Percentiles rank a stretch among this genome's conserved stretches.
Conservation (phyloP, 2,888 invertebrate genomes). For the Bhutanitis thaidina region DNA sequence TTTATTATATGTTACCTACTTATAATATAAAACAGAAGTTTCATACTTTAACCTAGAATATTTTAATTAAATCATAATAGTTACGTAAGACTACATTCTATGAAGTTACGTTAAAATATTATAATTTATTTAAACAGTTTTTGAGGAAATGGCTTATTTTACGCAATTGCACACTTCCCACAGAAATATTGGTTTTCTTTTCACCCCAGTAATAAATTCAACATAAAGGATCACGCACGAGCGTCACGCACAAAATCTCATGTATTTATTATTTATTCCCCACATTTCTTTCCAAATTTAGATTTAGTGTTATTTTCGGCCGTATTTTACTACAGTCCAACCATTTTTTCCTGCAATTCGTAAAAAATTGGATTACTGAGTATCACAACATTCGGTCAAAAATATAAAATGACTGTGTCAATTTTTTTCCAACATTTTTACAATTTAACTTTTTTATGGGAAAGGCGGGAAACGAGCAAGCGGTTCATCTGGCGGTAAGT, state of each 20-base stretch:
- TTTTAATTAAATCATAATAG: too few species aligned
- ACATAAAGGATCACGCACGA: conserved; percentile 64
- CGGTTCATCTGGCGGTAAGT: too few species aligned
- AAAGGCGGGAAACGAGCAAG: too few species aligned
- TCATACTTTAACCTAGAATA: too few species aligned
- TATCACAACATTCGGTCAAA: too few species aligned
- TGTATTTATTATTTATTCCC: conserved; percentile 77
- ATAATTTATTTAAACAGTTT: background rate
- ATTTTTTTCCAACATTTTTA: too few species aligned
- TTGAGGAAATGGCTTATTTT: conserved; percentile 12
- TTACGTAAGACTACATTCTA: too few species aligned
- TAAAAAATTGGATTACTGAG: conserved; percentile 9
- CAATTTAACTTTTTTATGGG: too few species aligned
- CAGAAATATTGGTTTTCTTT: conserved; percentile 44
- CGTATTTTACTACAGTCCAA: conserved; percentile 51
- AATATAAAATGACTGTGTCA: too few species aligned
- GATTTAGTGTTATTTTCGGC: conserved; percentile 73
- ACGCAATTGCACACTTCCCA: conserved; percentile 44
- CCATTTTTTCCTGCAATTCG: conserved; percentile 31
- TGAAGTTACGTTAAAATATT: too few species aligned
- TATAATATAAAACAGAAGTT: too few species aligned
- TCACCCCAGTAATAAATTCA: conserved; percentile 70
- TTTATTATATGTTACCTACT: too few species aligned
- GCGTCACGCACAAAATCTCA: conserved; percentile 76
- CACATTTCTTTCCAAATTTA: conserved; percentile 76